phyloP scores from a whole-genome alignment of 2,888 invertebrate genomes.

The Parnassius glacialis region DNA sequence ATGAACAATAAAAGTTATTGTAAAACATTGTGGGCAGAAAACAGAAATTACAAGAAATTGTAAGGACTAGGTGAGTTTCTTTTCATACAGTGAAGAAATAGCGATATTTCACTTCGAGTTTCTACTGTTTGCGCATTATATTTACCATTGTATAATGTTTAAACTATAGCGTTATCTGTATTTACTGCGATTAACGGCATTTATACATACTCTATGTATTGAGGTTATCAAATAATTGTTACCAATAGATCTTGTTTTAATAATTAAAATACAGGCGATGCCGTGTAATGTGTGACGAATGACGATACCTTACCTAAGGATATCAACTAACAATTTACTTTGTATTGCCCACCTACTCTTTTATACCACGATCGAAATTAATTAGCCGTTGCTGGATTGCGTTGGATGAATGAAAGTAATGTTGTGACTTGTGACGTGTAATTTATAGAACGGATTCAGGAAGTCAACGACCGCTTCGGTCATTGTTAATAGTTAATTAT shows the following conservation, averaged over 20 bases:
- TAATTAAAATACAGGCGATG: background rate
- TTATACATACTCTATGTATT: background rate
- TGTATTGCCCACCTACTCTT: background rate
- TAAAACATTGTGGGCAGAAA: too few relatives aligned
- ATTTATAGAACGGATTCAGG: slow-evolving; percentile 18
- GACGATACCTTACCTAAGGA: background rate
- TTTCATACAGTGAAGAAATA: too few relatives aligned
- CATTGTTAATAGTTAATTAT: slow-evolving; percentile 3
- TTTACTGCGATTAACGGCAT: background rate
- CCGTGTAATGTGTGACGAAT: background rate
- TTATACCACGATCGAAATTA: slow-evolving; percentile 1
- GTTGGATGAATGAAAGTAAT: slow-evolving; percentile 4
- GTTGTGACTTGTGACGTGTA: slow-evolving; percentile 14
- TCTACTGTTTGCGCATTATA: too few relatives aligned
- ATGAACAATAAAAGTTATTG: too few relatives aligned
- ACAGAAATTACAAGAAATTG: too few relatives aligned
- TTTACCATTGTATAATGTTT: background rate
- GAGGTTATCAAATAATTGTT: background rate
- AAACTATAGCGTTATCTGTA: background rate
- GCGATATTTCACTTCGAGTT: too few relatives aligned
- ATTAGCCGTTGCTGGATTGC: slow-evolving; percentile 2
- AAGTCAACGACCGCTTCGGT: slow-evolving; percentile 30
- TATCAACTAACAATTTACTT: slow-evolving; percentile 2
- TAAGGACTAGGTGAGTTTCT: too few relatives aligned
- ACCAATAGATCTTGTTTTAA: background rate